Evolutionary conservation across 1,140 invertebrate species (phyloP), one percentile per base, ranked within the genome.

Genomic region (Bombus difficillimus): DNA sequence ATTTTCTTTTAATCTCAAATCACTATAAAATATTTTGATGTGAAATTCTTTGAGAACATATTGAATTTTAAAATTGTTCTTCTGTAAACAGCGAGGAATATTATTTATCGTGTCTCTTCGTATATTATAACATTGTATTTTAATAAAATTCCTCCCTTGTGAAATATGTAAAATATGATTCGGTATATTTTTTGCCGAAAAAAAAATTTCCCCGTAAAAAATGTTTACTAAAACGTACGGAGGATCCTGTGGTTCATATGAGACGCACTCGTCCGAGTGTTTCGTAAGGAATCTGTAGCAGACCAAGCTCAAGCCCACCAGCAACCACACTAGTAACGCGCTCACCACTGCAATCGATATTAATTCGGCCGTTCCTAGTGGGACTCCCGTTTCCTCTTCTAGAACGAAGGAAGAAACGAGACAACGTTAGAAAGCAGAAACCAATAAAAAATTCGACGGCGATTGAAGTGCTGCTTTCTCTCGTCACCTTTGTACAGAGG

Each of bases 281-380:
- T 86, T 92, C 39, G 25, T 77, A 53, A 92, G 81, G 75, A 89
- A 92, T 89, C 76, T 90, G n/a, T 91, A 92, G 76, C 91, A 93
- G 13, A 92, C 86, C 22, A 94, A 32, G 66, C 69, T 91, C 22
- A 92, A 81, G 15, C 92, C 92, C 13, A 94, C 83, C 41, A 94
- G 72, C 32, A 94, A 39, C 91, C 92, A 94, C 37, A 93, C 47
- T 25, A 93, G 25, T 66, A 92, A 68, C 75, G 88, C 90, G 80
- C 87, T 88, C 22, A 89, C 83, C 37, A 92, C 28, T 2, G 88
- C 90, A 32, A 94, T 92, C n/a, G 92, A 86, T 57, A 93, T 89
- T 22, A 93, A 84, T 72, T 93, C 91, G 4, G 83, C 85, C 1
- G 87, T 91, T 41, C 87, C 88, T 25, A 92, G 75, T 47, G 71